Conservation (phyloP, 1,140 invertebrate species). For the Caenorhabditis tropicalis region DNA sequence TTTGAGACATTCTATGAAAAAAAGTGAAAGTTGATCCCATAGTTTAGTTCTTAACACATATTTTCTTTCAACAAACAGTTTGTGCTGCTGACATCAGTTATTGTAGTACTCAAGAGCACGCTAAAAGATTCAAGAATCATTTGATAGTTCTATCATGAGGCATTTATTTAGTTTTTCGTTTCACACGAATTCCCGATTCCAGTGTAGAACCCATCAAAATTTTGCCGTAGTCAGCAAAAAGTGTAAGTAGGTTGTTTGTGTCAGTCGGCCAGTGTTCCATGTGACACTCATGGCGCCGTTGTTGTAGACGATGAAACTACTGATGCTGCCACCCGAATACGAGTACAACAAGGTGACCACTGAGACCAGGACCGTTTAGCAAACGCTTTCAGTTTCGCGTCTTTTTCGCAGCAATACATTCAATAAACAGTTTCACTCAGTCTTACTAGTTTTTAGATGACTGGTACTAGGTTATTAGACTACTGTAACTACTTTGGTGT, state of each 20-base stretch:
- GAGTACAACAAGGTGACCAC: not conserved
- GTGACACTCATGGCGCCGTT: constrained; percentile 7
- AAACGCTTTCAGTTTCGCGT: not conserved
- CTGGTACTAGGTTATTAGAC: not conserved
- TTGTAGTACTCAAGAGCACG: not conserved
- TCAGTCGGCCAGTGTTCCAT: constrained; percentile 27
- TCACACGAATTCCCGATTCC: not conserved
- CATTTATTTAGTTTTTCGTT: not conserved
- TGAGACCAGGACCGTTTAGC: constrained; percentile 4
- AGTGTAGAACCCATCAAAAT: constrained; percentile 19
- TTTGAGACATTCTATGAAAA: no score
- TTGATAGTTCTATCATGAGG: constrained; percentile 2
- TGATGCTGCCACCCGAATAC: not conserved
- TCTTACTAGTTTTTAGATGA: not conserved
- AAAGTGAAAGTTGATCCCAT: no score
- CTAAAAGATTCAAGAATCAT: not conserved
- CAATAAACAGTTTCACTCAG: not conserved
- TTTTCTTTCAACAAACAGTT: not conserved
- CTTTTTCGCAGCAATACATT: not conserved
- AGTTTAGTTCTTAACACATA: no score
- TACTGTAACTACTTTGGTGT: not conserved
- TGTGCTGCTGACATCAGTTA: constrained; percentile 18
- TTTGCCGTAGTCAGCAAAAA: constrained; percentile 24
- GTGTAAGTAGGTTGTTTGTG: constrained; percentile 43
- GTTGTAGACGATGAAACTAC: constrained; percentile 17